phyloP scores from a whole-genome alignment of 2,888 invertebrate genomes.

The Melitaea athalia region DNA sequence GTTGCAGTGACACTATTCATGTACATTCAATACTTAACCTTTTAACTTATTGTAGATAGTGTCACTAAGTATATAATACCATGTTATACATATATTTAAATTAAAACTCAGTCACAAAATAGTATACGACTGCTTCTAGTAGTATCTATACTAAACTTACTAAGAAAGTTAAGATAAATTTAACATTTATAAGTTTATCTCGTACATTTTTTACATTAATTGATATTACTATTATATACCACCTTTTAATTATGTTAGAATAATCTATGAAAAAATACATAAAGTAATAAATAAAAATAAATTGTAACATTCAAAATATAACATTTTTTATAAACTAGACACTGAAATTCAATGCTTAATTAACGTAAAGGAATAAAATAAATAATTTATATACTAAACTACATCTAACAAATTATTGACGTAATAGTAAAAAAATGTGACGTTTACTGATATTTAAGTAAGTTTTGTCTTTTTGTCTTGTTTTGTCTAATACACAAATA shows the following conservation, averaged over 20 bases:
- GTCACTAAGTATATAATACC: no score
- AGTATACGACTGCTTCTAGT: not conserved
- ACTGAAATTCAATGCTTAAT: not conserved
- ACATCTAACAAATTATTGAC: not conserved
- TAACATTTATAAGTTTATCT: not conserved
- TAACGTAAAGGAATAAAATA: not conserved
- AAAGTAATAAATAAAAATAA: conserved; percentile 6
- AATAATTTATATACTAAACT: not conserved
- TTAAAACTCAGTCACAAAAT: not conserved
- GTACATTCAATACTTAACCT: no score
- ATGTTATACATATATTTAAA: no score
- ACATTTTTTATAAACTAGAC: conserved; percentile 2
- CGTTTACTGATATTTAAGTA: no score
- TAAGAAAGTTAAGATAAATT: not conserved
- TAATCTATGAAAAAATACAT: not conserved
- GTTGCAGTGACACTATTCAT: not conserved
- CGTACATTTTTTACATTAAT: not conserved
- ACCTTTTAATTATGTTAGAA: not conserved
- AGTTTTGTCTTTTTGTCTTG: no score
- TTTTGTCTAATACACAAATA: no score
- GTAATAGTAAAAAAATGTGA: no score
- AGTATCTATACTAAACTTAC: not conserved
- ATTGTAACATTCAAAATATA: conserved; percentile 2
- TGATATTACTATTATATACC: not conserved
- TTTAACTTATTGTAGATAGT: no score